Evolutionary conservation across 2,113 vertebrate species (phyloP), one percentile per base, ranked within the genome.

Genomic region (Turnix velox): DNA sequence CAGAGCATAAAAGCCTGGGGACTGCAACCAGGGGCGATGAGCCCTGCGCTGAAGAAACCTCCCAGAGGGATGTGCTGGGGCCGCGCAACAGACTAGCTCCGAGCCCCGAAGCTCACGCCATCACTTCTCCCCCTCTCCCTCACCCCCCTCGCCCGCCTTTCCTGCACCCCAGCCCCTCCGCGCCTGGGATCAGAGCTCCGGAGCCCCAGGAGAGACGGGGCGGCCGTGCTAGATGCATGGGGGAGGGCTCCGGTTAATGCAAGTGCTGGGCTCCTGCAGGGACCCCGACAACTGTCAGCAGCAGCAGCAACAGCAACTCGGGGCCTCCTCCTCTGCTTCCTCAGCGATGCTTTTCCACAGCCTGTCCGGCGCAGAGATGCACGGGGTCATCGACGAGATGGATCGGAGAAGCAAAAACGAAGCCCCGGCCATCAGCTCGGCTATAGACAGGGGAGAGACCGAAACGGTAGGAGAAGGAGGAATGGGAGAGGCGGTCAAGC

Each of bases 301-400:
- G 76, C 92, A 63, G 69, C 77, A 30, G 67, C 46, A 74, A 81
- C 96, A 91, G 93, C 92, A 51, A 10, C 78, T 93, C 91, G 95
- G 91, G 95, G 93, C 95, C 93, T 91, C 96, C 87, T 96, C 95
- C 94, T 88, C 96, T 15, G 91, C 94, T 69, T 92, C 96, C 90
- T 93, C 94, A 93, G 94, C 95, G 93, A 99, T 99, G 99, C 99
- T 99, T 96, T 99, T 99, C 98, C 99, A 99, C 97, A 99, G 99
- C 96, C 97, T 99, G 97, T 98, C 99, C 91, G 99, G 98, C 97
- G 98, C 99, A 96, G 99, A 99, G 97, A 98, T 99, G 98, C 99
- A 99, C 97, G 98, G 99, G 88, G 98, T 99, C 97, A 99, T 99
- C 98, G 99, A 99, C 94, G 99, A 99, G 96, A 99, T 99, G 98